These are phyloP conservation scores for Sebastes glaucus DNA, from an alignment of 2,797 vertebrate species.

Conservation along the genomic window DNA sequence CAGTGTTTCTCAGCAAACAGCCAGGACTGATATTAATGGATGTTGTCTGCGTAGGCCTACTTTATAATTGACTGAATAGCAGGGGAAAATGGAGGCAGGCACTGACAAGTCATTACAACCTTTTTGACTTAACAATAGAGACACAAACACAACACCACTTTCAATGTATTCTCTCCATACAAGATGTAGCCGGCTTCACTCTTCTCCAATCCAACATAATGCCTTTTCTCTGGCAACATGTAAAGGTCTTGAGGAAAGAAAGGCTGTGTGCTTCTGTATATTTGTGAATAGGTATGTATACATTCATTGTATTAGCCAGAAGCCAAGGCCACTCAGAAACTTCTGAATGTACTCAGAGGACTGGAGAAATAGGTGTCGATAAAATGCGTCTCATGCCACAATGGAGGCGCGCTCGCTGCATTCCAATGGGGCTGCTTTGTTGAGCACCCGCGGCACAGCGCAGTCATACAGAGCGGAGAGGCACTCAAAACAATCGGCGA, in stretches of 20 bases:
- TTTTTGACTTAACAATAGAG: conserved; percentile 24
- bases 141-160: conserved; percentile 13
- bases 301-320: conserved; percentile 41
- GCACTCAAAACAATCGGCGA: conserved; percentile 54
- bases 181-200: conserved; percentile 1
- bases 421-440: conserved; percentile 58
- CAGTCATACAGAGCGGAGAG: conserved; percentile 50
- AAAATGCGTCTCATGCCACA: conserved; percentile 46
- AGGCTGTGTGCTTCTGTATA: background rate
- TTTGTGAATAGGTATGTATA: conserved; percentile 12
- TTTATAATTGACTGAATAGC: conserved; percentile 29
- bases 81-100: conserved; percentile 7
- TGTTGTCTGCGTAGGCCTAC: conserved; percentile 9
- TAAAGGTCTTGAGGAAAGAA: conserved; percentile 1
- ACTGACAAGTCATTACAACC: conserved; percentile 33
- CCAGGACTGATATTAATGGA: conserved; percentile 29
- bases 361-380: conserved; percentile 51
- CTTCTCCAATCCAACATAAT: conserved; percentile 3
- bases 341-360: conserved; percentile 56
- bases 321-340: conserved; percentile 52
- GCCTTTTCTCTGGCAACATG: conserved; percentile 16
- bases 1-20: conserved; percentile 27
- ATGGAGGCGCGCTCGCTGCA: conserved; percentile 36
- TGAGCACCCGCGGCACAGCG: conserved; percentile 46
- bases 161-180: conserved; percentile 14